Evolutionary conservation across 2,888 invertebrate genomes (phyloP).

Genomic region (Drosophila prolongata): DNA sequence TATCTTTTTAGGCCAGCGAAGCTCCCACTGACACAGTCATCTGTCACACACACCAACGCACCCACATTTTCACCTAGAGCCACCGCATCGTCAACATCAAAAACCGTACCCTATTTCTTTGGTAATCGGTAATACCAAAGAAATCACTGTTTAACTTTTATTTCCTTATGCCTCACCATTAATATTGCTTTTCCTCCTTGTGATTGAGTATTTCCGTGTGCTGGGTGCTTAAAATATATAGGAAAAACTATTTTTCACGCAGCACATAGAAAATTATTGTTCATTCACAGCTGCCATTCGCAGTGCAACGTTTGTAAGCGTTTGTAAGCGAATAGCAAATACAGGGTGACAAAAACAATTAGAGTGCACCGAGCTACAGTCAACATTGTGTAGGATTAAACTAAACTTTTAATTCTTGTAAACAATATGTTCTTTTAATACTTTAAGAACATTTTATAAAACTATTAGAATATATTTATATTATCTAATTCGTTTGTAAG

Average conservation of each 20-base stretch:
- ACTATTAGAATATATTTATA: too few relatives aligned
- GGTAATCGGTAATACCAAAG: too few relatives aligned
- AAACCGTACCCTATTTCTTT: not conserved
- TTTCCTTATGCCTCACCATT: conserved; percentile 52
- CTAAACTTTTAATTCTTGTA: not conserved
- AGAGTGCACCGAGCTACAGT: not conserved
- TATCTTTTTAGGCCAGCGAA: conserved; percentile 28
- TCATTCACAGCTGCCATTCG: conserved; percentile 42
- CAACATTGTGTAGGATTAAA: not conserved
- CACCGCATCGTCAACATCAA: conserved; percentile 32
- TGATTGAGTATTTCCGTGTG: conserved; percentile 11
- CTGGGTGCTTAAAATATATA: conserved; percentile 17
- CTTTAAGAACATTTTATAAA: too few relatives aligned
- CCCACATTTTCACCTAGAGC: conserved; percentile 19
- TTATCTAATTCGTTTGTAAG: too few relatives aligned
- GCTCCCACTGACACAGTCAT: conserved; percentile 44
- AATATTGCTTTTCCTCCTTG: conserved; percentile 11
- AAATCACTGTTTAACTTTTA: not conserved
- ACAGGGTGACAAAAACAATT: not conserved
- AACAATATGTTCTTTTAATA: not conserved
- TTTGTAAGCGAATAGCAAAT: conserved; percentile 22
- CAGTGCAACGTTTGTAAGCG: conserved; percentile 5
- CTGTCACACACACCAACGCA: conserved; percentile 10
- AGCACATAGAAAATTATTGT: conserved; percentile 49
- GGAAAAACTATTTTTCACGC: conserved; percentile 57